These are phyloP conservation scores for Gymnarchus niloticus DNA, from an alignment of 2,113 vertebrate species.

Conservation along the genomic window DNA sequence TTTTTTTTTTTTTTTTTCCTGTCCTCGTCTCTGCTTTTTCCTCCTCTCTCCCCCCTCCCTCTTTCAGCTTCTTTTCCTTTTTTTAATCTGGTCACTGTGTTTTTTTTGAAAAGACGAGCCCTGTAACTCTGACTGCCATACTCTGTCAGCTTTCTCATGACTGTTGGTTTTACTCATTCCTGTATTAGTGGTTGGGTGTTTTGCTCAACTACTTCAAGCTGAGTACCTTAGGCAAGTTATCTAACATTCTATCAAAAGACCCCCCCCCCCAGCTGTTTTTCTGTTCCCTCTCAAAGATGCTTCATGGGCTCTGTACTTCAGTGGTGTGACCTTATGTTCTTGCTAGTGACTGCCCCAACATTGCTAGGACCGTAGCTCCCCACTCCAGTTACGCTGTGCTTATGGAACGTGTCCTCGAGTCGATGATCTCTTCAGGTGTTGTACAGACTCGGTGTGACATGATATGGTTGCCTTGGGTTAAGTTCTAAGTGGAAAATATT, in stretches of 20 bases:
- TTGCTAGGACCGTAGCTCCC: neutral
- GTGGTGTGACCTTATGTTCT: neutral
- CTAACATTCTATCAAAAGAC: neutral
- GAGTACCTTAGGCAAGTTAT: neutral
- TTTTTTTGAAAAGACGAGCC: neutral
- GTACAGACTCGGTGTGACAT: conserved; percentile 5
- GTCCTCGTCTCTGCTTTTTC: neutral
- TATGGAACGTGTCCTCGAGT: neutral
- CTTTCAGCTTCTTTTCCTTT: neutral
- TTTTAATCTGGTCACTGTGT: neutral
- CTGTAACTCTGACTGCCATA: neutral
- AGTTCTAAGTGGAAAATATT: conserved; percentile 6
- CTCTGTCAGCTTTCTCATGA: neutral
- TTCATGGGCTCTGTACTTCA: neutral
- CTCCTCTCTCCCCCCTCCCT: neutral
- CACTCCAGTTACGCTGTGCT: neutral
- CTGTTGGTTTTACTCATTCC: neutral
- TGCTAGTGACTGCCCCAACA: neutral
- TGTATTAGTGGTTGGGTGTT: neutral
- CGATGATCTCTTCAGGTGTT: neutral
- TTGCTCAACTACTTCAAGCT: neutral
- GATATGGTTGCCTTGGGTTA: neutral
- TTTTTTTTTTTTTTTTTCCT: neutral
- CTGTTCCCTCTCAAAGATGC: neutral
- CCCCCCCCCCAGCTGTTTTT: neutral